Conservation (phyloP, 2,888 invertebrate genomes). For the Tinea pellionella region DNA sequence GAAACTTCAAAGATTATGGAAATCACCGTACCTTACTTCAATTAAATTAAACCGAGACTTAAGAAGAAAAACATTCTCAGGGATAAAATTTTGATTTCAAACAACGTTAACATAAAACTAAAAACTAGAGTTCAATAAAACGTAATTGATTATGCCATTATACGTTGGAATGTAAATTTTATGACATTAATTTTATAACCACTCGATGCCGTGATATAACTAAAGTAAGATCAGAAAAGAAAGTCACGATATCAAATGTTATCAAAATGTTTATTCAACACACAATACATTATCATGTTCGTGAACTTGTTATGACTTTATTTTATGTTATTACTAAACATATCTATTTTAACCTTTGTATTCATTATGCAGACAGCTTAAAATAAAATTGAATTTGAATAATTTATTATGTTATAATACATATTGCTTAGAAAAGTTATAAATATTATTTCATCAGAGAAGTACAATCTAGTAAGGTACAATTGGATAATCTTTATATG, state of each 20-base stretch:
- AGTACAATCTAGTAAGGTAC: no score
- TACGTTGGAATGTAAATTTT: constrained; percentile 9
- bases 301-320: constrained; percentile 34
- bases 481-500: no score
- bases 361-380: not conserved
- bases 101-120: not conserved
- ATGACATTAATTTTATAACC: constrained; percentile 10
- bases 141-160: constrained; percentile 8
- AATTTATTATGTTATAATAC: not conserved
- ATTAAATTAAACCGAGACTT: no score
- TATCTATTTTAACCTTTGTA: not conserved
- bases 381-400: not conserved
- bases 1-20: no score
- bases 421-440: no score
- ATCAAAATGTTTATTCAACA: constrained; percentile 37
- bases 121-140: constrained; percentile 1
- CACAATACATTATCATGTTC: constrained; percentile 22
- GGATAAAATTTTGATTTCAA: no score
- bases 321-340: constrained; percentile 19
- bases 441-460: no score
- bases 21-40: no score
- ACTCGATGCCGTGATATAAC: constrained; percentile 1
- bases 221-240: constrained; percentile 1
- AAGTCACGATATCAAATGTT: not conserved
- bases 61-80: no score